Base-by-base conservation (phyloP, 2,113 vertebrate species). In the Podiceps cristatus region DNA sequence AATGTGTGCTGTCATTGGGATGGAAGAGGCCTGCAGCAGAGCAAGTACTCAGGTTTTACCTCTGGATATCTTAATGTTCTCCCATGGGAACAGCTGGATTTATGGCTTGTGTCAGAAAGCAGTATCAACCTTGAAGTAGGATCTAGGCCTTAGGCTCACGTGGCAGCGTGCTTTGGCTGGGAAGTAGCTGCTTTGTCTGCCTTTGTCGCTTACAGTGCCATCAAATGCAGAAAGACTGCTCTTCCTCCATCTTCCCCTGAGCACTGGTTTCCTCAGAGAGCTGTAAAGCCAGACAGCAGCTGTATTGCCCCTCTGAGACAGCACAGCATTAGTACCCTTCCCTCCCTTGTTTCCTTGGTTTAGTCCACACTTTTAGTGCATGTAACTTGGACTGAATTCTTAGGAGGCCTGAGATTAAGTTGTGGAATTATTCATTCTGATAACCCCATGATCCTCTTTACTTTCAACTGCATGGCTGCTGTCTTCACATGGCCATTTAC, bases 301-400 rank as follows among this genome's bases (percentile, higher is more conserved):
- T 1, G 1, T 18, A 9, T 9, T 0, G 1, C 29, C 33, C 40
- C 56, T 37, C 29, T 24, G 37, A 55, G 52, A 33, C 22, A 18
- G 13, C 1, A 11, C n/a, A 27, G 45, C 18, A 18, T 0, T 6
- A 35, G 6, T 60, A 44, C 37, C 10, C n/a, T 84, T 18, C 13
- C 25, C 28, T 2, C 4, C 3, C 20, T 35, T 22, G 8, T 42
- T 53, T 86, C 64, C 44, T 75, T 18, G 14, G 16, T 60, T 60
- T 27, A 66, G 31, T 31, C 22, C 47, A 35, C 6, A 1, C 27
- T 66, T 55, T 50, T 31, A 20, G 31, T 11, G 35, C 27, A 44
- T 11, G 63, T 16, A 56, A 37, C 33, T 68, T 40, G n/a, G 29
- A 60, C 19, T 31, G 28, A 56, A 63, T 45, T 74, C 58, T 60